phyloP scores from a whole-genome alignment of 2,113 vertebrate species.

The Cettia cetti region DNA sequence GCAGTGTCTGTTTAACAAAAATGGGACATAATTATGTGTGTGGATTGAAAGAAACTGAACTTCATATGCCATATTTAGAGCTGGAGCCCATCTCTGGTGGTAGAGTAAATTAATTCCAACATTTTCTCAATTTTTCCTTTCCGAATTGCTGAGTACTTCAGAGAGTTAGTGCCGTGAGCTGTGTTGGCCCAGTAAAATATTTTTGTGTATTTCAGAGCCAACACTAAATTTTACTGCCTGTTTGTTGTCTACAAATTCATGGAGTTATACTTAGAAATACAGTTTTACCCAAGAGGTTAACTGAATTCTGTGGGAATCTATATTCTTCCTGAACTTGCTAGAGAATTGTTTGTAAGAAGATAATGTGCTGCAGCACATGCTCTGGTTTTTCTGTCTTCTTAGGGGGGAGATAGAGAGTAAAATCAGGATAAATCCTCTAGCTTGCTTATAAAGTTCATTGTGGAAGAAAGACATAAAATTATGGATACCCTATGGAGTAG shows the following conservation, averaged over 20 bases:
- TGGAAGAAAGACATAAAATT: background rate
- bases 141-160: background rate
- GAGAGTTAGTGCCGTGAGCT: background rate
- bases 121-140: background rate
- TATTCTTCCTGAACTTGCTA: background rate
- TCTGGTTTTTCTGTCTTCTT: background rate
- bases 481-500: background rate
- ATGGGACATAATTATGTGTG: background rate
- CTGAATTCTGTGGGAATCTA: background rate
- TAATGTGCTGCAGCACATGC: background rate
- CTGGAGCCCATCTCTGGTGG: background rate
- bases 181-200: background rate
- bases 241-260: background rate
- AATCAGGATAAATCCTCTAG: background rate
- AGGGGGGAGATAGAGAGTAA: background rate
- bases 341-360: background rate
- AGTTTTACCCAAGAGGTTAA: background rate
- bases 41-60: background rate
- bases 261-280: background rate
- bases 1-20: background rate
- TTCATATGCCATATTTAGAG: background rate
- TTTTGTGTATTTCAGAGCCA: background rate
- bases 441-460: background rate
- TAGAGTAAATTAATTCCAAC: background rate
- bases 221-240: background rate